These are phyloP conservation scores for Pammene aurita DNA, from an alignment of 2,888 invertebrate genomes.

Conservation along the genomic window DNA sequence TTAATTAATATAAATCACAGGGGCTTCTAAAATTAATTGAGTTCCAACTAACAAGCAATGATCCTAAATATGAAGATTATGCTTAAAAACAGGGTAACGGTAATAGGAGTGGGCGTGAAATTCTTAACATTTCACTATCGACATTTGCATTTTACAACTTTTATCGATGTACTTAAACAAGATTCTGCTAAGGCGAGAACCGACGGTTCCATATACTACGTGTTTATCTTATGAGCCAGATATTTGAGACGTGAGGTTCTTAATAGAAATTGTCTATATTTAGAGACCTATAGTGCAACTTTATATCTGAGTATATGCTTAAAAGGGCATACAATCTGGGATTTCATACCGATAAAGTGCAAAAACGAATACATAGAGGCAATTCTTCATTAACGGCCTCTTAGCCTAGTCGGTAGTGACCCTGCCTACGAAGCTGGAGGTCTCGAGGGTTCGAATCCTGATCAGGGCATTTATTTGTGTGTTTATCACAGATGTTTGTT, in stretches of 20 bases:
- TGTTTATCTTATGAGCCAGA: conserved; percentile 56
- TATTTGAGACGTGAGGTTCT: conserved; percentile 56
- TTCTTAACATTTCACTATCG: conserved; percentile 77
- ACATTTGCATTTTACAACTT: conserved; percentile 82
- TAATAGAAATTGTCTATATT: conserved; percentile 43
- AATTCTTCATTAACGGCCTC: no score
- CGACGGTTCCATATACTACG: conserved; percentile 63
- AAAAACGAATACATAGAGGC: no score
- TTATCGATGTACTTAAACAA: conserved; percentile 76
- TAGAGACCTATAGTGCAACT: not conserved
- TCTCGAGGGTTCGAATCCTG: no score
- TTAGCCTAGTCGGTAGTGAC: no score
- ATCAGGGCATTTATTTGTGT: no score
- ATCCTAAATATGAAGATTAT: conserved; percentile 58
- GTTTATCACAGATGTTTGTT: no score
- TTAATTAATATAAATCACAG: not conserved
- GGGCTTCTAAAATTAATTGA: conserved; percentile 32
- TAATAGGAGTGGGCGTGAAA: conserved; percentile 70
- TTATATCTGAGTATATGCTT: not conserved
- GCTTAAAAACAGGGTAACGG: conserved; percentile 71
- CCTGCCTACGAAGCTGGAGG: no score
- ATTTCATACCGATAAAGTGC: no score
- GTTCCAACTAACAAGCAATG: conserved; percentile 33
- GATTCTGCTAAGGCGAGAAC: conserved; percentile 66
- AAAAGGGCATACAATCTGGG: not conserved